Evolutionary conservation across 2,888 invertebrate genomes (phyloP).

Genomic region (Cabera pusaria): DNA sequence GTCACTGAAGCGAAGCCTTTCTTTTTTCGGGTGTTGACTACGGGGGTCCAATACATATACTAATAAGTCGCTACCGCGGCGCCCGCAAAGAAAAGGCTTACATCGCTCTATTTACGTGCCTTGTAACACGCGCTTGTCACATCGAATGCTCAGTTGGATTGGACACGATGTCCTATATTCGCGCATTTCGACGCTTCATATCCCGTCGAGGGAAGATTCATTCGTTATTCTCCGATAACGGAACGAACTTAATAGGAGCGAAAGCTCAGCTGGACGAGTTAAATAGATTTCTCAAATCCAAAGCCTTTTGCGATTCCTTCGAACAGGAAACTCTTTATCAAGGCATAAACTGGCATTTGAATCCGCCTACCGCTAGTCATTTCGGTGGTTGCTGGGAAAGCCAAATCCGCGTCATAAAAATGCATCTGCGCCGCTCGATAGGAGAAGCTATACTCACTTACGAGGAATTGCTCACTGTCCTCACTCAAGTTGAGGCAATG

Average conservation of each 20-base stretch:
- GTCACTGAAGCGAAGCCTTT: neutral
- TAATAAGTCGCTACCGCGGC: neutral
- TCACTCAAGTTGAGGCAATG: conserved; percentile 1
- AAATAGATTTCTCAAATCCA: too few species aligned
- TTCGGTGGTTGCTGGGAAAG: neutral
- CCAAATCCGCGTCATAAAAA: neutral
- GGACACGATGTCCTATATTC: conserved; percentile 1
- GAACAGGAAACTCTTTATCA: too few species aligned
- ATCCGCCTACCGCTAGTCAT: neutral
- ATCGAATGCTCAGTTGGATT: too few species aligned
- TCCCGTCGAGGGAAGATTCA: too few species aligned
- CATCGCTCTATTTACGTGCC: neutral
- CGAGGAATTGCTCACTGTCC: conserved; percentile 1
- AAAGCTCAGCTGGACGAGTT: too few species aligned
- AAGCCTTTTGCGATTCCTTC: too few species aligned
- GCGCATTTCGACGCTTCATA: conserved; percentile 1
- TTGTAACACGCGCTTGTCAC: neutral
- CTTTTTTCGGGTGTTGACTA: too few species aligned
- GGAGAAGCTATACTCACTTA: too few species aligned
- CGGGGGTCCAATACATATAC: neutral
- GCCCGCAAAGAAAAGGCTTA: too few species aligned
- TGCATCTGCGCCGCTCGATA: neutral
- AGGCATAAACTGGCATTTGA: too few species aligned
- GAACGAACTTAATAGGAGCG: too few species aligned
- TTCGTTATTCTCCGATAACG: too few species aligned